These are phyloP conservation scores for Meliscaeva auricollis DNA, from an alignment of 2,888 invertebrate genomes.

Conservation along the genomic window DNA sequence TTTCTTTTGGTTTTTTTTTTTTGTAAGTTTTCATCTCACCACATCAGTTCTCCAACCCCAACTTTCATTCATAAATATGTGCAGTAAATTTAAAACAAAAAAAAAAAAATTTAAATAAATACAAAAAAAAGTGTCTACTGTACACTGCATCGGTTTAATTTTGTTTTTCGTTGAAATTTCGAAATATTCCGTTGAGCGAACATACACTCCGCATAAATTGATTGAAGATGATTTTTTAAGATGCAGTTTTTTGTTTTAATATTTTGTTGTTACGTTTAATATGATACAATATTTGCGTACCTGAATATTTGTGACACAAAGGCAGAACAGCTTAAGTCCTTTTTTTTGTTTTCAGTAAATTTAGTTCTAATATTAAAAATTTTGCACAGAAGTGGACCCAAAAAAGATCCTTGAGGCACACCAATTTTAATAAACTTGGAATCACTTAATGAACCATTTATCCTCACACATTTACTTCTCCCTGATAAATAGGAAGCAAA, in stretches of 20 bases:
- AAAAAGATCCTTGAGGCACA: too few species aligned
- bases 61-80: slow-evolving; percentile 70
- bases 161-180: slow-evolving; percentile 41
- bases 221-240: not conserved
- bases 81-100: slow-evolving; percentile 64
- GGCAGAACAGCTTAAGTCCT: too few species aligned
- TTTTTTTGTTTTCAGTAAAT: too few species aligned
- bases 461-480: too few species aligned
- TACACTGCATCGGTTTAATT: slow-evolving; percentile 31
- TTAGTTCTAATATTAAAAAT: too few species aligned
- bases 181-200: slow-evolving; percentile 57
- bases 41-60: slow-evolving; percentile 51
- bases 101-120: slow-evolving; percentile 43
- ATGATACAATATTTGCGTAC: too few species aligned
- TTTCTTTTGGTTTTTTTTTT: slow-evolving; percentile 41
- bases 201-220: slow-evolving; percentile 2
- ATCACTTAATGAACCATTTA: too few species aligned
- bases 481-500: too few species aligned
- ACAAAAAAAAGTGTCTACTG: slow-evolving; percentile 25
- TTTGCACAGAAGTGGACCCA: too few species aligned
- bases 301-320: too few species aligned
- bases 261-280: not conserved
- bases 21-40: slow-evolving; percentile 39
- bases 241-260: too few species aligned
- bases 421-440: too few species aligned